Evolutionary conservation across 2,888 invertebrate species (phyloP), one percentile per base, ranked within the genome.

Genomic region (Dryobotodes eremita): DNA sequence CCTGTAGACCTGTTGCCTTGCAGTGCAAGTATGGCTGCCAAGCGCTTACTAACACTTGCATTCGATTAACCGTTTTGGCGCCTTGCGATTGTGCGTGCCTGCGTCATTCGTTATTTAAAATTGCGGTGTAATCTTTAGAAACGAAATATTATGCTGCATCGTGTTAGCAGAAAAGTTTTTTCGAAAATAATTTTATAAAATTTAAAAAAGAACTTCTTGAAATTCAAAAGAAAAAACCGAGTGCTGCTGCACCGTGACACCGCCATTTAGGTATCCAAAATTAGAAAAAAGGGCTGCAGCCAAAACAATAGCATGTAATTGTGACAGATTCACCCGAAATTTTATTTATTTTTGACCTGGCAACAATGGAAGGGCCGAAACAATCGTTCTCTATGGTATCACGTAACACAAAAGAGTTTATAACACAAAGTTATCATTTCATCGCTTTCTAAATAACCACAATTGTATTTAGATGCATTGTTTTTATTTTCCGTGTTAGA

Each of bases 361-460:
- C 79, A 88, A 88, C 88, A 88, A 88, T 86, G 57, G 77, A 79
- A 79, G 73, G 68, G 65, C 76, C 75, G 68, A 64, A 78, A 86
- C 86, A 89, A 86, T 75, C 69, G 53, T 61, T 50, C 73, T 83
- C 75, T 87, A 78, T 83, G 80, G 86, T 84, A 55, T 83, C 81
- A 72, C 64, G 77, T 86, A 79, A 78, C 86, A 84, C 79, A 80
- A 84, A 82, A 71, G 79, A 84, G 71, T 62, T 79, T 86, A 72
- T 72, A 71, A 81, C 36, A 80, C 59, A 80, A 70, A 74, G 68
- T 86, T 84, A 79, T 86, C n/a, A 79, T 80, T 84, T 61, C 74
- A 79, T 84, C 89, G 82, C 89, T 88, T 88, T 88, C 87, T 87
- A 87, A 76, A 77, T 79, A 82, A 66, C 55, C 36, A 80, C 88